Evolutionary conservation across 2,888 invertebrate species (phyloP), one percentile per base, ranked within the genome.

Genomic region (Rotaria magnacalcarata): DNA sequence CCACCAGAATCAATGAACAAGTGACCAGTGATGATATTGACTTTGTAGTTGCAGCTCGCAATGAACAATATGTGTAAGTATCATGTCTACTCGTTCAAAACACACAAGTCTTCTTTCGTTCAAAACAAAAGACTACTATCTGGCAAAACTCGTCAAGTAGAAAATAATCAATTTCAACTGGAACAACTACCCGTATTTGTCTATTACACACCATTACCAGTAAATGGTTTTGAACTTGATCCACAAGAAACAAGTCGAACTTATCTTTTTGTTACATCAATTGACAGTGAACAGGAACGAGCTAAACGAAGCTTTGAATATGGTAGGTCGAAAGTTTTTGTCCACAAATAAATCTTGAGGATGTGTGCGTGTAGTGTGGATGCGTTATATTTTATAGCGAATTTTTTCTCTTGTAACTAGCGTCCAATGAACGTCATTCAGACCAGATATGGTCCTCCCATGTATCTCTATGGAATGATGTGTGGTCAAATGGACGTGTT

Each of bases 401-500:
- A 1, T 14, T 1, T 11, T 74, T 74, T 74, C 16, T 74, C 19
- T 7, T 41, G 24, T 6, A 10, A 19, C 0, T 34, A 74, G 74
- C 74, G 10, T 41, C 34, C 0, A n/a, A 8, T 24, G 58, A 24
- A n/a, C n/a, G n/a, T n/a, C 24, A 58, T 6, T 21, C 56, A 5
- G 21, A 56, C 24, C 56, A 56, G 4, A 19, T 56, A 56, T 56
- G 56, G 56, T 56, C 56, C 5, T 6, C 54, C 0, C 87, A 87
- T 54, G 67, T 34, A 41, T 10, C 19, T 10, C 88, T 88, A 0
- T 91, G 90, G 90, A 86, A 86, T 11, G 85, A 87, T 0, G 67
- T 90, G 8, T 90, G 91, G 91, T 87, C 88, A 27, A 87, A 87
- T 52, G 90, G 90, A 21, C 87, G 90, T 11, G 88, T 91, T 34